Evolutionary conservation across 2,113 vertebrate genomes (phyloP).

Genomic region (Seriola rivoliana): DNA sequence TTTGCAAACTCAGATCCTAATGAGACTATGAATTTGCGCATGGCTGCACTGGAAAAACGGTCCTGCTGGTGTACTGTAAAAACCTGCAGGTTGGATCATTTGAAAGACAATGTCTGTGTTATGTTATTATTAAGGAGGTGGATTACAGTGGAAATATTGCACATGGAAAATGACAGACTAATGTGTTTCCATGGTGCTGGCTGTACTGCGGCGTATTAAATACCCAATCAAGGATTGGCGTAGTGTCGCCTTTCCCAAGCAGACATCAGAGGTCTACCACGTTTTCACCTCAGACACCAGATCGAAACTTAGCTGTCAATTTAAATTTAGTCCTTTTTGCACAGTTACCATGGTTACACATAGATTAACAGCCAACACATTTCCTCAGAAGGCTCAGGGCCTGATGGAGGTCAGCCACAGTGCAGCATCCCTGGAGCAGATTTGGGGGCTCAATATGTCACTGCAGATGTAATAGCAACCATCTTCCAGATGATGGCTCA

Average conservation of each 20-base stretch:
- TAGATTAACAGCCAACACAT: not conserved
- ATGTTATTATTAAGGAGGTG: not conserved
- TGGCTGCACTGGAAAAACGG: not conserved
- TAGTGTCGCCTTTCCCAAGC: not conserved
- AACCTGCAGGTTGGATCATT: slow-evolving; percentile 1
- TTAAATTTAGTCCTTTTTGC: not conserved
- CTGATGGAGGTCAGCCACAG: slow-evolving; percentile 10
- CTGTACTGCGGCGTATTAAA: not conserved
- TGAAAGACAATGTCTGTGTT: not conserved
- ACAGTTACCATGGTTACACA: not conserved
- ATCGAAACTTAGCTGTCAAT: not conserved
- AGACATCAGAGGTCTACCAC: not conserved
- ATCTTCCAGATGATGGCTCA: slow-evolving; percentile 28
- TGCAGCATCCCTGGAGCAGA: not conserved
- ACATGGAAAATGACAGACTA: slow-evolving; percentile 1
- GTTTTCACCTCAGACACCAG: not conserved
- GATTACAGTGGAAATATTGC: not conserved
- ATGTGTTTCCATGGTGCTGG: not conserved
- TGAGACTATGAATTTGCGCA: slow-evolving; percentile 4
- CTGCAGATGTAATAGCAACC: slow-evolving; percentile 21
- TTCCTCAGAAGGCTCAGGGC: slow-evolving; percentile 11
- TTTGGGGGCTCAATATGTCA: not conserved
- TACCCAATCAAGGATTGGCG: not conserved
- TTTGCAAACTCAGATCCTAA: slow-evolving; percentile 13
- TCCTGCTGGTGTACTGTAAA: not conserved